These are phyloP conservation scores for Umimayanthus chanpuru DNA, from an alignment of 92 coral and sea anemone species.

Conservation along the genomic window DNA sequence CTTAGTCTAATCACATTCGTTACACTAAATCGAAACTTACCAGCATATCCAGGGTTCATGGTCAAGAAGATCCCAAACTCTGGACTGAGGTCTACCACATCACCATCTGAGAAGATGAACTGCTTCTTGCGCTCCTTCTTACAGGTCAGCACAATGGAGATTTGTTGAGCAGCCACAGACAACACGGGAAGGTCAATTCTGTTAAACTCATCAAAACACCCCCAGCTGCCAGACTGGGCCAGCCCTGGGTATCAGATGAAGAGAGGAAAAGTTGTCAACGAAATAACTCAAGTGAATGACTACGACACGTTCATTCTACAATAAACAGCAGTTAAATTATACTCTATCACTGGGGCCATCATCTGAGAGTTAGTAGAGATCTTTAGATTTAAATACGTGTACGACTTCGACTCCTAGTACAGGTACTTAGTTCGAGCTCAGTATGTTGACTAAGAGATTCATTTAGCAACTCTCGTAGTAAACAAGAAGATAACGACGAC, in stretches of 20 bases:
- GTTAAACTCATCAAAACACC: conserved; percentile 91
- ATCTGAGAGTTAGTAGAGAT: too few species aligned
- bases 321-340: too few species aligned
- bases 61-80: conserved; percentile 77
- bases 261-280: not conserved
- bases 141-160: conserved; percentile 81
- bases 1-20: conserved; percentile 33
- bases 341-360: too few species aligned
- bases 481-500: too few species aligned
- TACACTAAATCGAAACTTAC: not conserved
- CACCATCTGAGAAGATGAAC: conserved; percentile 89
- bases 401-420: too few species aligned
- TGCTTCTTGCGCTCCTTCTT: conserved; percentile 89
- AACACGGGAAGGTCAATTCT: conserved; percentile 88
- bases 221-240: conserved; percentile 96
- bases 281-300: too few species aligned
- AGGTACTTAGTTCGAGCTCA: too few species aligned
- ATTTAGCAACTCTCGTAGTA: too few species aligned
- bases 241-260: conserved; percentile 53
- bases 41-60: conserved; percentile 51
- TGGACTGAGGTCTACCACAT: conserved; percentile 81
- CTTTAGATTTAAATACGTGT: too few species aligned
- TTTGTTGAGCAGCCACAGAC: conserved; percentile 91
- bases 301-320: too few species aligned
- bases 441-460: too few species aligned